These are phyloP conservation scores for Lottia scabra DNA, from an alignment of 2,888 invertebrate genomes.

Conservation along the genomic window DNA sequence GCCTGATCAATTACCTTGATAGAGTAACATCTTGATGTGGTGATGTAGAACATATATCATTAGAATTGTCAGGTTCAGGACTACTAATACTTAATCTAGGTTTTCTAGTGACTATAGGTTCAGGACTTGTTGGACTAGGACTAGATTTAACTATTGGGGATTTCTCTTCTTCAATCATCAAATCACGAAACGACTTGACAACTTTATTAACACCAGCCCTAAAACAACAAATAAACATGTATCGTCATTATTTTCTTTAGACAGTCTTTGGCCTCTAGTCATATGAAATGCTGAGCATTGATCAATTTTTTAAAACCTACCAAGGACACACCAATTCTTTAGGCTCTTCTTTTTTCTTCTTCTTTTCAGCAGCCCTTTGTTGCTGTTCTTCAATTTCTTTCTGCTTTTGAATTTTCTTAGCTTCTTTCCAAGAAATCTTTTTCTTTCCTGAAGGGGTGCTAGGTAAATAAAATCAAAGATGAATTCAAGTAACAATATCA, in stretches of 20 bases:
- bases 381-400: constrained; percentile 21
- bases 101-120: not conserved
- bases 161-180: constrained; percentile 53
- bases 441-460: not conserved
- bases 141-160: not conserved
- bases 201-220: constrained; percentile 54
- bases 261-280: no score
- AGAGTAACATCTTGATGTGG: no score
- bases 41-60: no score
- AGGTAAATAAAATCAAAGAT: no score
- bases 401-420: constrained; percentile 33
- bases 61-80: not conserved
- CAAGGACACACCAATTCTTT: constrained; percentile 37
- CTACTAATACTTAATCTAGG: not conserved
- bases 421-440: constrained; percentile 33
- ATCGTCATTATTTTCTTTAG: no score
- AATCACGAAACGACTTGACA: constrained; percentile 58
- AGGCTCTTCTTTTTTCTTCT: constrained; percentile 10
- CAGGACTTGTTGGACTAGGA: not conserved
- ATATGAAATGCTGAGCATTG: not conserved
- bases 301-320: no score
- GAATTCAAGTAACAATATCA: no score
- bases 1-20: no score
- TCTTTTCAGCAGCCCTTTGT: constrained; percentile 10
- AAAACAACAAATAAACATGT: constrained; percentile 8